Evolutionary conservation across 2,113 vertebrate species (phyloP).

Genomic region (Recurvirostra avosetta): DNA sequence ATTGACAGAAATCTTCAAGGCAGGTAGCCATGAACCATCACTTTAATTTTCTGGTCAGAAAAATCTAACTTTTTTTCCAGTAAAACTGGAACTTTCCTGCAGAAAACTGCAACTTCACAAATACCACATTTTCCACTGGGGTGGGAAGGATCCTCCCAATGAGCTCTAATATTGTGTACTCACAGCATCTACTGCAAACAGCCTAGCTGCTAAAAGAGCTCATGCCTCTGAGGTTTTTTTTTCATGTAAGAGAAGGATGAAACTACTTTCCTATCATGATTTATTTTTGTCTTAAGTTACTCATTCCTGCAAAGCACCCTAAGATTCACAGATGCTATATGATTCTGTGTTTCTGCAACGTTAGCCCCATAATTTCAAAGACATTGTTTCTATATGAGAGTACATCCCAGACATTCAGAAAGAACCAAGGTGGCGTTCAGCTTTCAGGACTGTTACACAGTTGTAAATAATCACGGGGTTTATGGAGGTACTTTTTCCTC

Average conservation of each 20-base stretch:
- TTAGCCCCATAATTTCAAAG: conserved; percentile 17
- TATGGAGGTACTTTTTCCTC: background rate
- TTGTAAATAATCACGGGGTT: background rate
- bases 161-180: background rate
- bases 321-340: background rate
- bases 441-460: background rate
- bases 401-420: background rate
- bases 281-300: background rate
- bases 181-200: background rate
- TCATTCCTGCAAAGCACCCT: background rate
- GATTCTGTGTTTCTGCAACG: background rate
- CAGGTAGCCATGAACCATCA: conserved; percentile 4
- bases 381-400: background rate
- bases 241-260: background rate
- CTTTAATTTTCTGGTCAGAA: background rate
- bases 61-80: background rate
- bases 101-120: conserved; percentile 40
- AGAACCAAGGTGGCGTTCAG: background rate
- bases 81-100: conserved; percentile 22
- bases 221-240: background rate
- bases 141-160: conserved; percentile 1
- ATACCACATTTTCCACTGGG: conserved; percentile 32
- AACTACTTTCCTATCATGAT: background rate
- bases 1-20: background rate
- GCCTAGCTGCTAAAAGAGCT: background rate